Base-by-base conservation (phyloP, 2,888 invertebrate genomes). In the Cephus spinipes region DNA sequence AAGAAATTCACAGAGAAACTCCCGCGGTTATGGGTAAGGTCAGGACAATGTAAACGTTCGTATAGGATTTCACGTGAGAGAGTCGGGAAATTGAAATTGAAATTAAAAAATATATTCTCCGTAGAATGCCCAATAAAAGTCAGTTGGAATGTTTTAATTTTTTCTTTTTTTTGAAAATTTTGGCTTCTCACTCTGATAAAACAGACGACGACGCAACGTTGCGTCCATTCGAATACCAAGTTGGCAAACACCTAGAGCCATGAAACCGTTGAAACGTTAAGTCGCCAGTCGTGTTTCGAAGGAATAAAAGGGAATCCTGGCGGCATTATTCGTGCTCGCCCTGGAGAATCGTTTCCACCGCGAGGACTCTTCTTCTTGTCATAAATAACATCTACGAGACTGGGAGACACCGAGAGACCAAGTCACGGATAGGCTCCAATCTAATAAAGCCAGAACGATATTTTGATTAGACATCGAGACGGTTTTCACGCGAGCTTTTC, bases 401-500 rank as follows among this genome's bases (percentile, higher is more conserved):
- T 55, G 55, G 2, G 9, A 55, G 55, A 55, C 55, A 55, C 55
- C 55, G 55, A 55, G 40, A 40, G 40, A 40, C 40, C 40, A 6
- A 40, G 40, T 40, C 40, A 40, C 40, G 40, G 40, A 40, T 15
- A 15, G 40, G 40, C 40, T 40, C 40, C 40, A 6, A 40, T 40
- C 40, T 40, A 40, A 40, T 40, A 40, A 40, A 40, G 40, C 15
- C 40, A 40, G 40, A 40, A 40, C 15, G 69, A 32, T 30, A 69
- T 69, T 69, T 69, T 32, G 69, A 69, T 69, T 69, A 69, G 31
- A 69, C 69, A 69, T 69, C 69, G 69, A 69, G 69, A 69, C 32
- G 32, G 86, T 87, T 89, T 88, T 88, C 87, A 87, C 88, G 86
- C 88, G 86, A 84, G 40, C 86, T 88, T 84, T 80, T 84, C 81